phyloP scores from a whole-genome alignment of 2,888 invertebrate genomes.

The Oligia fasciuncula region DNA sequence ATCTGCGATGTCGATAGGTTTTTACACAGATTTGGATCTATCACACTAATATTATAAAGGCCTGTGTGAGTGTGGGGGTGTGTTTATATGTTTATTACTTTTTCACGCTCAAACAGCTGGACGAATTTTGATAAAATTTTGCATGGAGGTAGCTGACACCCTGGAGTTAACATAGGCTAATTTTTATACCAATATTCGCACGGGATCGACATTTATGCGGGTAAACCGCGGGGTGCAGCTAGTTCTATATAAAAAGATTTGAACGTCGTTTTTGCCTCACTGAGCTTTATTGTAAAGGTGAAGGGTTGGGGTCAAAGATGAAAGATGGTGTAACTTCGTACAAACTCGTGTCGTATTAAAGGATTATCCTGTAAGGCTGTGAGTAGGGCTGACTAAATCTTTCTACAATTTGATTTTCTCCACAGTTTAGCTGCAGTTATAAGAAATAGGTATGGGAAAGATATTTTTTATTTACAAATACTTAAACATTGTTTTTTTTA shows the following conservation, averaged over 20 bases:
- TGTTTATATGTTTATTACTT: too few relatives aligned
- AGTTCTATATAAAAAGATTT: constrained; percentile 10
- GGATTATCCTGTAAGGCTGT: not conserved
- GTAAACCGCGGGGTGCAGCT: too few relatives aligned
- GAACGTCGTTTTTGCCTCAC: not conserved
- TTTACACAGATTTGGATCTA: constrained; percentile 19
- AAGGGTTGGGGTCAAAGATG: constrained; percentile 3
- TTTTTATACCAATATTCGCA: too few relatives aligned
- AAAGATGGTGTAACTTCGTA: not conserved
- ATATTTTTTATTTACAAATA: not conserved
- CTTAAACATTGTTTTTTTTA: not conserved
- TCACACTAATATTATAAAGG: too few relatives aligned
- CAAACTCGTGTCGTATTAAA: not conserved
- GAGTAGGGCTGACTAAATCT: not conserved
- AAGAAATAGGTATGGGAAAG: not conserved
- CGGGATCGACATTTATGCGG: too few relatives aligned
- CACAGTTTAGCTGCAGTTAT: not conserved
- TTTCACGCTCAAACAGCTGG: too few relatives aligned
- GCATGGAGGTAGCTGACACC: too few relatives aligned
- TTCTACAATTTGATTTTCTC: not conserved
- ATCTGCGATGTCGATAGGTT: constrained; percentile 27
- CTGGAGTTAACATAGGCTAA: too few relatives aligned
- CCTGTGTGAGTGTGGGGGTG: too few relatives aligned
- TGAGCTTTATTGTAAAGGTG: not conserved
- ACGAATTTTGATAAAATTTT: too few relatives aligned